phyloP scores from a whole-genome alignment of 2,113 vertebrate species.

The Theristicus caerulescens region DNA sequence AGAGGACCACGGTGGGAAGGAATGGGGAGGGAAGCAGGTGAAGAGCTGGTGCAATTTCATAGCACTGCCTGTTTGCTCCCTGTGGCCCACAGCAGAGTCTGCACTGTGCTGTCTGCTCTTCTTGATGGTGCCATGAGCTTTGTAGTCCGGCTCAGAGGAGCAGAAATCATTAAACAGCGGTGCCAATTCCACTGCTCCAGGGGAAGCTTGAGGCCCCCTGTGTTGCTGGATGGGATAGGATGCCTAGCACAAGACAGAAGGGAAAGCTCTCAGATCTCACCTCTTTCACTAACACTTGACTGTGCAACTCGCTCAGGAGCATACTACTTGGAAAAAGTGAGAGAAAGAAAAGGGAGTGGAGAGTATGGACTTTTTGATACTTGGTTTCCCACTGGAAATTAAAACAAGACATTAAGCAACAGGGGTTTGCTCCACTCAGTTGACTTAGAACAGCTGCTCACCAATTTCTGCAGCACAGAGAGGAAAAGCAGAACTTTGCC shows the following conservation, averaged over 20 bases:
- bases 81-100: not conserved
- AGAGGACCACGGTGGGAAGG: not conserved
- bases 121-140: not conserved
- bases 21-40: not conserved
- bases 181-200: not conserved
- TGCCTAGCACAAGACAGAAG: not conserved
- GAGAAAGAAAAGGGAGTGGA: not conserved
- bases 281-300: not conserved
- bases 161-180: not conserved
- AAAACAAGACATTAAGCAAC: conserved; percentile 73
- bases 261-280: not conserved
- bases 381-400: conserved; percentile 74
- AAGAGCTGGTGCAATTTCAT: not conserved
- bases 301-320: not conserved
- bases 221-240: rapidly evolving
- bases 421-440: conserved; percentile 51
- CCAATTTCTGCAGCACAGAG: conserved; percentile 38
- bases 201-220: not conserved
- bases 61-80: not conserved
- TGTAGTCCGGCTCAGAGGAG: not conserved
- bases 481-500: conserved; percentile 61
- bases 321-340: not conserved
- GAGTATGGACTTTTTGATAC: conserved; percentile 50
- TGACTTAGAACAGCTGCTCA: conserved; percentile 75
- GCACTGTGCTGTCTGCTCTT: not conserved